phyloP scores from a whole-genome alignment of 2,797 vertebrate species.

The Botia almorhae region DNA sequence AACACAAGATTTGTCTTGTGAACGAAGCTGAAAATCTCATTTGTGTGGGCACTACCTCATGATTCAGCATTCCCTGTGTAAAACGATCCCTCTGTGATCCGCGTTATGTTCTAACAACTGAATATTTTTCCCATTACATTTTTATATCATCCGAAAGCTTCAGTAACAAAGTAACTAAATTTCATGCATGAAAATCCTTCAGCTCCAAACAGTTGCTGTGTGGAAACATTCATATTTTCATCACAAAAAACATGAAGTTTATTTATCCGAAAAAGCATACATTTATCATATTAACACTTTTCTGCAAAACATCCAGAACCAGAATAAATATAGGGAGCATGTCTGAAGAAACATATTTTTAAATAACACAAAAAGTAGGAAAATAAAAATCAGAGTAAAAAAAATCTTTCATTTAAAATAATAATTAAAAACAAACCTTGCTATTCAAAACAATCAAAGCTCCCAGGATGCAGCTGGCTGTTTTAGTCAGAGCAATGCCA shows the following conservation, averaged over 20 bases:
- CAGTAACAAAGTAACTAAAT: background rate
- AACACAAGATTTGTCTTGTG: background rate
- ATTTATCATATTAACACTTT: too few relatives aligned
- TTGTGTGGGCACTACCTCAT: background rate
- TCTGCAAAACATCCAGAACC: too few relatives aligned
- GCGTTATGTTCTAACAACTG: background rate
- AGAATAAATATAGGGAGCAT: too few relatives aligned
- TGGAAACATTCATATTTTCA: too few relatives aligned
- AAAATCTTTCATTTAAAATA: background rate
- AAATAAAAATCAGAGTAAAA: background rate
- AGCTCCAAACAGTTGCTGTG: too few relatives aligned
- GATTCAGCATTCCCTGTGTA: background rate
- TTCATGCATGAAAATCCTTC: too few relatives aligned
- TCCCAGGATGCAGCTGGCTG: slow-evolving; percentile 2
- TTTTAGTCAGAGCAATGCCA: background rate
- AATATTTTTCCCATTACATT: background rate
- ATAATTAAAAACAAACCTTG: background rate
- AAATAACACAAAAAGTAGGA: background rate
- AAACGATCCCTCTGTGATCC: background rate
- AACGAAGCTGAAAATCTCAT: background rate
- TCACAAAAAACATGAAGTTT: too few relatives aligned
- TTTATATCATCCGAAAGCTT: background rate
- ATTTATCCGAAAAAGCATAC: too few relatives aligned
- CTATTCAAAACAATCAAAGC: background rate
- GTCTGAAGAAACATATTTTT: background rate